Base-by-base conservation (phyloP, 2,888 invertebrate genomes). In the Therioaphis trifolii region DNA sequence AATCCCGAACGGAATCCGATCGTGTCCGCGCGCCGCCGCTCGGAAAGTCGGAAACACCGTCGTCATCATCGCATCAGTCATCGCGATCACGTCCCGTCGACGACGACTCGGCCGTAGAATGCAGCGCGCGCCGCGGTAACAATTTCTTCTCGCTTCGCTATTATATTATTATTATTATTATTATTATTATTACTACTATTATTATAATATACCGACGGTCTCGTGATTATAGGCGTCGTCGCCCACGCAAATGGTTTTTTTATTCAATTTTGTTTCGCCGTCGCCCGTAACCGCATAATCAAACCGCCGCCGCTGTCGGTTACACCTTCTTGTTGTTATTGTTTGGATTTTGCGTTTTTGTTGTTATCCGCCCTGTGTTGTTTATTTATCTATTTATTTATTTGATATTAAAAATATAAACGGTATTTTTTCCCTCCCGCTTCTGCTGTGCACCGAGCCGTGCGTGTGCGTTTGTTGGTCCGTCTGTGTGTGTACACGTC, bases 211-310 rank as follows among this genome's bases (percentile, higher is more conserved):
- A n/a, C n/a, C n/a, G n/a, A n/a, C n/a, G n/a, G n/a, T n/a, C n/a
- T n/a, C n/a, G n/a, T n/a, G 0, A 4, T 52, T 1, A 4, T 52
- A 74, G 74, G 74, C 74, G 74, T 58, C 77, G 63, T 66, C 78
- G 52, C 78, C 78, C 78, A 66, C 78, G 68, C 78, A 78, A 78
- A 68, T 24, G 52, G 7, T 52, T 78, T 35, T 58, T 52, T 15
- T n/a, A 2, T 52, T 52, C n/a, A n/a, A n/a, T 52, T 52, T 52
- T 15, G 5, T 52, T 52, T 61, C 14, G 55, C 21, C 24, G 24
- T 5, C 29, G 4, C 52, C 55, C 15, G 55, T 55, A 11, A 14
- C 29, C 5, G n/a, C 29, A n/a, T 35, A 1, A n/a, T 4, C 35
- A 21, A n/a, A 21, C 18, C 40, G 52, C 24, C 74, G 18, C 18